These are phyloP conservation scores for Myotis pilosus DNA, from an alignment of 2,797 vertebrate species.

Conservation along the genomic window DNA sequence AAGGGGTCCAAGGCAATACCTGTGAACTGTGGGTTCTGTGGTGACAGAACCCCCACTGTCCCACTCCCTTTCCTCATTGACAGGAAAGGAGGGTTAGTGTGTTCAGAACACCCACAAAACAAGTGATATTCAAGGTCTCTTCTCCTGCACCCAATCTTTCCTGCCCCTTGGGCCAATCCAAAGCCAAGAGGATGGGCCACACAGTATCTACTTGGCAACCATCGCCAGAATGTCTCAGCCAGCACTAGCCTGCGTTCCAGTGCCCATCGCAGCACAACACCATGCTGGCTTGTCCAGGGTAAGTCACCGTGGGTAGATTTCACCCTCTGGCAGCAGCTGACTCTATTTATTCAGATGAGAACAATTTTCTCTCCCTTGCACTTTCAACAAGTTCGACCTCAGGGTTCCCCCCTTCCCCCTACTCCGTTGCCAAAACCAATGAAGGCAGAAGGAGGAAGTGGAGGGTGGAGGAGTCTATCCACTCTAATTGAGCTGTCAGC, in stretches of 20 bases:
- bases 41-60: no score
- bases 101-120: not conserved
- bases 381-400: conserved; percentile 76
- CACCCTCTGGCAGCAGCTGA: conserved; percentile 68
- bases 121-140: not conserved
- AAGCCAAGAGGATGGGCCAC: not conserved
- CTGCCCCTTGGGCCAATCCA: not conserved
- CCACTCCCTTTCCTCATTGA: not conserved
- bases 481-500: conserved; percentile 69
- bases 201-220: not conserved
- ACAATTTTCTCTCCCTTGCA: conserved; percentile 79
- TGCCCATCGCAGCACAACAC: conserved; percentile 3
- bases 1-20: not conserved
- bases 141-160: not conserved
- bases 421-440: conserved; percentile 80
- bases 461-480: not conserved
- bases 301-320: conserved; percentile 60
- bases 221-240: not conserved
- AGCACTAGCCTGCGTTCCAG: not conserved
- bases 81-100: not conserved
- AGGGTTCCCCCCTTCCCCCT: not conserved
- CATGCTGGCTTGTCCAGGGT: not conserved
- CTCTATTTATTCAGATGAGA: conserved; percentile 84
- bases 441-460: conserved; percentile 53
- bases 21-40: not conserved